phyloP scores from a whole-genome alignment of 2,797 vertebrate species.

The Malurus splendens region DNA sequence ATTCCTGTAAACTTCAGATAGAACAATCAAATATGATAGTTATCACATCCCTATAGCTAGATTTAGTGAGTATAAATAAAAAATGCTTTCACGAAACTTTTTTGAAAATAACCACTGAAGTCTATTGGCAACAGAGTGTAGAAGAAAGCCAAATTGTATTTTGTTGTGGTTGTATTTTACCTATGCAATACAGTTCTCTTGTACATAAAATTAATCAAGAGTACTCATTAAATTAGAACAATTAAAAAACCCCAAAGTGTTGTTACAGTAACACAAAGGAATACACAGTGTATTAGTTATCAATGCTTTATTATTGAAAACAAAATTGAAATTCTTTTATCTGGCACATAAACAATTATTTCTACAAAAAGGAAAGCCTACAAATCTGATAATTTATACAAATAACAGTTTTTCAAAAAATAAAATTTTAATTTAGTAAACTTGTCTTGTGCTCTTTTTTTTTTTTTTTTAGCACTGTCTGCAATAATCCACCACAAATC shows the following conservation, averaged over 20 bases:
- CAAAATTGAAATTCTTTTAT: constrained; percentile 81
- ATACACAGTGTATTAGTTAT: constrained; percentile 71
- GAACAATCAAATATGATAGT: not conserved
- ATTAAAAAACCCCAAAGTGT: not conserved
- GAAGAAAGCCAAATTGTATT: not conserved
- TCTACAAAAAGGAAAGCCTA: constrained; percentile 93
- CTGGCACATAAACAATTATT: constrained; percentile 86
- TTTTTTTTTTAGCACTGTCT: constrained; percentile 81
- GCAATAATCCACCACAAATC: constrained; percentile 88
- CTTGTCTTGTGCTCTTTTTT: constrained; percentile 83
- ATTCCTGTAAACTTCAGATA: not conserved
- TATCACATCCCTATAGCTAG: not conserved
- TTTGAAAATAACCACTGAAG: not conserved
- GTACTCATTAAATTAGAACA: not conserved
- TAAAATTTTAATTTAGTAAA: constrained; percentile 98
- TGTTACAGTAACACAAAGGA: not conserved
- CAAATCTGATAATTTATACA: constrained; percentile 99
- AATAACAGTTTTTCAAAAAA: constrained; percentile 94
- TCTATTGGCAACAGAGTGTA: not conserved
- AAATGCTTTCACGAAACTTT: not conserved
- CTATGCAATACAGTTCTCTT: not conserved
- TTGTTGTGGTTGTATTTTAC: not conserved
- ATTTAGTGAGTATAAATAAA: not conserved
- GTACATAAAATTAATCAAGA: not conserved
- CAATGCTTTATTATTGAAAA: constrained; percentile 91